Evolutionary conservation across 2,113 vertebrate genomes (phyloP).

Genomic region (Cyrtonyx montezumae): DNA sequence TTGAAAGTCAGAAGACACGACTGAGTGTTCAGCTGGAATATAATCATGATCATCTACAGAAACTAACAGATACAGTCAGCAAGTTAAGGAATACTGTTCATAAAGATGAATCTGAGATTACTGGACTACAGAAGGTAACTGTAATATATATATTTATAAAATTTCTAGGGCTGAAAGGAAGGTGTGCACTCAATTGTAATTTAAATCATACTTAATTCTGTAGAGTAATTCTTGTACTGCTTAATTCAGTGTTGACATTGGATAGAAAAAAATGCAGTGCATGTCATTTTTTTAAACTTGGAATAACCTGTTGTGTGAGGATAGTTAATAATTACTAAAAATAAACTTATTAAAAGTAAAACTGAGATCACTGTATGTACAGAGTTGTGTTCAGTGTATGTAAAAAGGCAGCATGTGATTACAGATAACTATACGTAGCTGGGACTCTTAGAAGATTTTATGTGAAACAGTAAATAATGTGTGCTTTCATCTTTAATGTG

Average conservation of each 20-base stretch:
- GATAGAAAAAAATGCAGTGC: neutral
- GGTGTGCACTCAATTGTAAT: neutral
- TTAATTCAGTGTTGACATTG: neutral
- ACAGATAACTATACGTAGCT: neutral
- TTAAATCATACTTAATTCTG: neutral
- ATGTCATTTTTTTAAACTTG: neutral
- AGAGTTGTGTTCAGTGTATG: neutral
- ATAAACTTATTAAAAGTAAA: neutral
- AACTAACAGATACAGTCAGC: slow-evolving; percentile 69
- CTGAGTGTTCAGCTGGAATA: slow-evolving; percentile 88
- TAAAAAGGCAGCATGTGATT: neutral
- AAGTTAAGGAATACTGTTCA: slow-evolving; percentile 74
- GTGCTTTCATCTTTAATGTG: neutral
- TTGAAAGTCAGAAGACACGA: slow-evolving; percentile 87
- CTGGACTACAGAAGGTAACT: slow-evolving; percentile 80
- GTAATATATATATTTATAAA: neutral
- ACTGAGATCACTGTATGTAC: neutral
- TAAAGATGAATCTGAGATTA: slow-evolving; percentile 75
- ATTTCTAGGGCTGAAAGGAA: neutral
- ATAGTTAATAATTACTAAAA: neutral
- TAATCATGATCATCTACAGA: slow-evolving; percentile 80
- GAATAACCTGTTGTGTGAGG: neutral
- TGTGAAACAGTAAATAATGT: neutral
- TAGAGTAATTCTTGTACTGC: neutral
- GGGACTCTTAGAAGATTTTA: neutral